Percentiles rank a stretch among this genome's conserved stretches.
Evolutionary conservation across 1,140 invertebrate genomes (phyloP).

Genomic region (Monomorium pharaonis): DNA sequence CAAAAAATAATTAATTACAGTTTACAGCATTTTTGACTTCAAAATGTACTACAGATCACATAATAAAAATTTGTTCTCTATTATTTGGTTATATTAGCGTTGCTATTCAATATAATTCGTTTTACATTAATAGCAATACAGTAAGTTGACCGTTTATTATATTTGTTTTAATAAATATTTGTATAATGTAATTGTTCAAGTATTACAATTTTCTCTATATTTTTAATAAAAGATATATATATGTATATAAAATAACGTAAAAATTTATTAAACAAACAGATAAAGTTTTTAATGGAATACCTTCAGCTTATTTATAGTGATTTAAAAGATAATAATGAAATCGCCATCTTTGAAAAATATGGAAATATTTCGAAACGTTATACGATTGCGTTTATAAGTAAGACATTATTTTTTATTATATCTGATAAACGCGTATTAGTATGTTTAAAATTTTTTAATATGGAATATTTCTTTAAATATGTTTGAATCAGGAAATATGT

Average conservation of each 20-base stretch:
- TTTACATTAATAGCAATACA: not conserved
- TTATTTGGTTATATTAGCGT: not conserved
- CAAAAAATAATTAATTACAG: not conserved
- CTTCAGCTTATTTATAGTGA: not conserved
- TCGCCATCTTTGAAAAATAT: conserved; percentile 1
- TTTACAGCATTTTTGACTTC: not conserved
- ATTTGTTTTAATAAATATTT: not conserved
- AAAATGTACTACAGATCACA: not conserved
- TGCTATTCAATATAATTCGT: not conserved
- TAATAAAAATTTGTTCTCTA: not conserved
- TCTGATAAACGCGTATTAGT: no score
- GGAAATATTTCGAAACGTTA: not conserved
- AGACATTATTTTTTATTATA: not conserved
- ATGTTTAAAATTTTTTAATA: not conserved
- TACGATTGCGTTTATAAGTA: not conserved
- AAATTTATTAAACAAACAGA: not conserved
- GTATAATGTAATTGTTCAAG: no score
- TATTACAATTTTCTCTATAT: no score
- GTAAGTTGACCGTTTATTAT: not conserved
- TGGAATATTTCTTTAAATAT: no score
- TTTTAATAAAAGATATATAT: no score
- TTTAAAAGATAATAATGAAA: conserved; percentile 9
- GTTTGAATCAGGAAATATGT: no score
- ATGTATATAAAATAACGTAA: not conserved
- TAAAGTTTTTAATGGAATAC: not conserved